Conservation (phyloP, 2,888 invertebrate genomes). For the Muschampia plurimacula region DNA sequence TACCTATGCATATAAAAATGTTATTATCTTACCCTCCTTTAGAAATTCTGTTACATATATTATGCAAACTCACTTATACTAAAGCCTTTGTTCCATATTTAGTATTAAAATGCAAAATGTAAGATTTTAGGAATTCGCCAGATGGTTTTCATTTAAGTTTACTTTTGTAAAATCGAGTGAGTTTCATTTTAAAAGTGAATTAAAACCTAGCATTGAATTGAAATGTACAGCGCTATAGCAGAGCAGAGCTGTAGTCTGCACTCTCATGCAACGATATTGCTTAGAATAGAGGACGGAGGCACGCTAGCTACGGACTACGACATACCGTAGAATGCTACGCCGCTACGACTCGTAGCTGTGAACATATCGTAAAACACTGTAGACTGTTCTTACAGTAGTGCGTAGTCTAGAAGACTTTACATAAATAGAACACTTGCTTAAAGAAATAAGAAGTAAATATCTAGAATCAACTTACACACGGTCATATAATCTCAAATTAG, state of each 20-base stretch:
- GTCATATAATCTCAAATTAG: too few relatives aligned
- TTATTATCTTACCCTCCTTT: slow-evolving; percentile 1
- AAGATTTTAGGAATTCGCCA: background rate
- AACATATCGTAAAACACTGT: background rate
- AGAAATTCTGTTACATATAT: background rate
- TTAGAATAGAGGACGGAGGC: background rate
- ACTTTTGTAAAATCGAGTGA: background rate
- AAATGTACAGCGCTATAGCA: background rate
- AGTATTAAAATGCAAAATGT: background rate
- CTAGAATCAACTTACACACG: too few relatives aligned
- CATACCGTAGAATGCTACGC: background rate
- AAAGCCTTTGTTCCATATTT: background rate
- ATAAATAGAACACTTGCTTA: too few relatives aligned
- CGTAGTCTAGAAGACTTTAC: too few relatives aligned
- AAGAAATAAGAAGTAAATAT: too few relatives aligned
- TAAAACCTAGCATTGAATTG: background rate
- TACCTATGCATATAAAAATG: background rate
- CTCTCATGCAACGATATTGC: slow-evolving; percentile 6
- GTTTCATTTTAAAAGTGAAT: background rate
- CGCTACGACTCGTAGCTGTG: background rate
- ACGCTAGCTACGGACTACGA: background rate
- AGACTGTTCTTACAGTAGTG: background rate
- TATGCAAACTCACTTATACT: background rate
- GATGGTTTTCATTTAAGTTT: background rate
- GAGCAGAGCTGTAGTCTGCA: background rate